Evolutionary conservation across 2,888 invertebrate genomes (phyloP).

Genomic region (Lasiommata megera): DNA sequence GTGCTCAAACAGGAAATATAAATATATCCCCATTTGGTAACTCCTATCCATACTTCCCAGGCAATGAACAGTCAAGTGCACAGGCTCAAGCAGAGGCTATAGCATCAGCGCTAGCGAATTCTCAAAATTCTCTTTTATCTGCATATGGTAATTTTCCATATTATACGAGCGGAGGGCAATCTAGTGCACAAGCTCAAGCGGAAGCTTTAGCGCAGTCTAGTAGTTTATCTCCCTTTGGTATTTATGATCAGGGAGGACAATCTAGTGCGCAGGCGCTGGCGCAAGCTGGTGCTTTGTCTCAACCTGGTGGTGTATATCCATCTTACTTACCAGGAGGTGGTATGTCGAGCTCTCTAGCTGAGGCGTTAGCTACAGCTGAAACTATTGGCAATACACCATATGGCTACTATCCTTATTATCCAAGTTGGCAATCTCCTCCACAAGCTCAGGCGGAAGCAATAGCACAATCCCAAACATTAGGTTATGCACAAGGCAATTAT

Average conservation of each 20-base stretch:
- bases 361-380: conserved; percentile 8
- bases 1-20: conserved; percentile 10
- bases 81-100: conserved; percentile 25
- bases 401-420: background rate
- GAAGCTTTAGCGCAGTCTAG: conserved; percentile 17
- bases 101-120: no score
- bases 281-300: background rate
- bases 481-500: background rate
- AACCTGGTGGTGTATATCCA: background rate
- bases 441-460: conserved; percentile 19
- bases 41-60: background rate
- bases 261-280: background rate
- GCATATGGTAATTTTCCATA: conserved; percentile 18
- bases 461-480: conserved; percentile 12
- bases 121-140: conserved; percentile 1
- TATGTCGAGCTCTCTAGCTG: conserved; percentile 5
- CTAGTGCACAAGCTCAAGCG: background rate
- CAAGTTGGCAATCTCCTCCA: background rate
- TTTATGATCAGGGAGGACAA: conserved; percentile 9
- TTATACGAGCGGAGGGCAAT: background rate
- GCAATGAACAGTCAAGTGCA: conserved; percentile 3
- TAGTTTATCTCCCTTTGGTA: background rate
- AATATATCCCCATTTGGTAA: background rate
- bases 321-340: background rate
- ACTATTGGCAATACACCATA: background rate